These are phyloP conservation scores for Panagrolaimus sp. DNA, from an alignment of 1,140 invertebrate genomes.

Conservation along the genomic window DNA sequence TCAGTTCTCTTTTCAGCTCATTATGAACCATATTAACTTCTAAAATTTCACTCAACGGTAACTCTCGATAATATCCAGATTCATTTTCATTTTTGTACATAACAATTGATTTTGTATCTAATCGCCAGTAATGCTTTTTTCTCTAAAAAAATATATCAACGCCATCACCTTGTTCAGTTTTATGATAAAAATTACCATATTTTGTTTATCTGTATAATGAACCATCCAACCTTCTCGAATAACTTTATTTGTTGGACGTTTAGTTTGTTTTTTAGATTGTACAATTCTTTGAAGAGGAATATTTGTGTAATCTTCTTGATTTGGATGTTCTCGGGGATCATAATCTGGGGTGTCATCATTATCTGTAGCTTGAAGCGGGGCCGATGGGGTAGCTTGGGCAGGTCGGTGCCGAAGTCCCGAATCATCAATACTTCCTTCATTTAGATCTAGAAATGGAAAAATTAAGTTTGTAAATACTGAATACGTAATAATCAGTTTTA, in stretches of 20 bases:
- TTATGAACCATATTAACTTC: constrained; percentile 42
- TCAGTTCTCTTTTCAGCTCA: constrained; percentile 36
- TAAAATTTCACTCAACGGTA: constrained; percentile 53
- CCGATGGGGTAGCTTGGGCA: constrained; percentile 33
- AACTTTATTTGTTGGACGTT: constrained; percentile 73
- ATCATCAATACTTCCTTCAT: constrained; percentile 10
- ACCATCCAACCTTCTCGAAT: constrained; percentile 94
- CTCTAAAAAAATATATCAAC: constrained; percentile 65
- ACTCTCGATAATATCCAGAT: constrained; percentile 78
- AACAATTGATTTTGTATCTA: constrained; percentile 89
- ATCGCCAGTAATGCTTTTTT: constrained; percentile 87
- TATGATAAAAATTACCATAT: constrained; percentile 50
- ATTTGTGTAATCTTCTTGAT: constrained; percentile 64
- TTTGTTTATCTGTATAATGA: constrained; percentile 63
- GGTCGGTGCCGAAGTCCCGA: constrained; percentile 28
- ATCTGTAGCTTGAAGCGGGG: constrained; percentile 46
- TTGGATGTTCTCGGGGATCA: neutral
- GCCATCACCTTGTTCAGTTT: constrained; percentile 47
- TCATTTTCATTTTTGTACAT: constrained; percentile 70
- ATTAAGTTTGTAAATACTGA: constrained; percentile 61
- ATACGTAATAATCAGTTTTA: constrained; percentile 35
- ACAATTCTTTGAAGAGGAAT: constrained; percentile 97
- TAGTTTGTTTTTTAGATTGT: constrained; percentile 92
- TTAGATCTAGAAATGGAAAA: constrained; percentile 29
- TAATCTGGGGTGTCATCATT: constrained; percentile 17